Base-by-base conservation (phyloP, 1,140 invertebrate species). In the Drosophila burlai region DNA sequence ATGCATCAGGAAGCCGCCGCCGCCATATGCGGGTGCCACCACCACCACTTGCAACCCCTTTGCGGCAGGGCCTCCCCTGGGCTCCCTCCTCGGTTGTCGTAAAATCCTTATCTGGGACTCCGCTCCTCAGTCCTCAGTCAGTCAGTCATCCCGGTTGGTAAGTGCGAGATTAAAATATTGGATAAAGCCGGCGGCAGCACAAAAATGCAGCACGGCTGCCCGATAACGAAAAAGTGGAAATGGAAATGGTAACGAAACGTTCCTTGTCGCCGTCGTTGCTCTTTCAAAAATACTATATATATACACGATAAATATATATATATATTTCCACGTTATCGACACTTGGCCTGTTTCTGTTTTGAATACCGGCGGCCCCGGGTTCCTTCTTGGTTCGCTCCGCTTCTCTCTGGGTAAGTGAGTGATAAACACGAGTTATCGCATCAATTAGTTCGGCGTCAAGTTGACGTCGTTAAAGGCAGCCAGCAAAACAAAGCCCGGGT, bases 371-470 rank as follows among this genome's bases (percentile, higher is more conserved):
- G 36, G 24, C 31, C 29, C 38, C 24, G 45, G 45, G 61, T 45
- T 47, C 61, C 72, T 58, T 34, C 34, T 38, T 31, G 38, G 57
- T 50, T 52, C 11, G 21, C 45, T 13, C 46, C 6, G 18, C 21
- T 49, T 67, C 47, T 29, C 63, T 47, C 21, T 26, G 72, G 61
- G 65, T 90, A 85, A 91, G 85, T 90, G 85, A 91, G 85, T 90
- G 85, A 90, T 90, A 90, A 90, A 90, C 85, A 85, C 86, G 79
- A 91, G 86, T 90, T 90, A 90, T 90, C 85, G 85, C 85, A 90
- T 90, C 85, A 90, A 90, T 90, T 90, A 90, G 85, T 90, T 91
- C 82, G 85, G 85, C 85, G 85, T 90, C 85, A 90, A 90, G 71
- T 91, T 91, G 85, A 90, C 86, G 85, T 91, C 80, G 85, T 91